These are phyloP conservation scores for Eudemis profundana DNA, from an alignment of 2,888 invertebrate species.

Conservation along the genomic window DNA sequence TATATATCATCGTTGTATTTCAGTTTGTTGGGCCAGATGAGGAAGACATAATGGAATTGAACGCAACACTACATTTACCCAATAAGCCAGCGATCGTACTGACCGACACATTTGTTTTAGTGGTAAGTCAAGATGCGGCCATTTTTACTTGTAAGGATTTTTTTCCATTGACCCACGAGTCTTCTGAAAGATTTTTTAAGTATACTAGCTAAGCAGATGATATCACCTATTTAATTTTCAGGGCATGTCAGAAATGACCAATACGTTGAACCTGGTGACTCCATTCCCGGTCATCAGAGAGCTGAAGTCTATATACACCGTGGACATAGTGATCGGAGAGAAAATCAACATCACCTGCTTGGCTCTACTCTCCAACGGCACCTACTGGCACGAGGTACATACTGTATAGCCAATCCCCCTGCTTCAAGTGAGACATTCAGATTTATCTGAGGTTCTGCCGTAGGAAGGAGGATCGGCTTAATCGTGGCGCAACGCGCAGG, in stretches of 20 bases:
- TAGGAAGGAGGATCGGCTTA: too few species aligned
- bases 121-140: slow-evolving; percentile 61
- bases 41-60: slow-evolving; percentile 75
- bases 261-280: slow-evolving; percentile 82
- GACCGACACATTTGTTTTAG: slow-evolving; percentile 77
- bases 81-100: slow-evolving; percentile 74
- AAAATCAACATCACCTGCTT: slow-evolving; percentile 78
- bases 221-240: slow-evolving; percentile 53
- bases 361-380: slow-evolving; percentile 75
- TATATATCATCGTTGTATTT: slow-evolving; percentile 47
- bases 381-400: slow-evolving; percentile 83
- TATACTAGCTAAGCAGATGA: too few species aligned
- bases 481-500: too few species aligned
- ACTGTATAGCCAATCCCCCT: too few species aligned
- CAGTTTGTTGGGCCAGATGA: slow-evolving; percentile 72
- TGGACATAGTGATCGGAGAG: slow-evolving; percentile 76
- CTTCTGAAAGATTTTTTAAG: too few species aligned
- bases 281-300: slow-evolving; percentile 81
- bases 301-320: slow-evolving; percentile 79
- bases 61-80: slow-evolving; percentile 75
- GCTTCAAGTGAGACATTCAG: too few species aligned
- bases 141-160: too few species aligned
- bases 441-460: too few species aligned
- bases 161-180: too few species aligned
- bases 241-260: slow-evolving; percentile 83